Evolutionary conservation across 2,797 vertebrate genomes (phyloP), one percentile per base, ranked within the genome.

Genomic region (Menidia menidia): DNA sequence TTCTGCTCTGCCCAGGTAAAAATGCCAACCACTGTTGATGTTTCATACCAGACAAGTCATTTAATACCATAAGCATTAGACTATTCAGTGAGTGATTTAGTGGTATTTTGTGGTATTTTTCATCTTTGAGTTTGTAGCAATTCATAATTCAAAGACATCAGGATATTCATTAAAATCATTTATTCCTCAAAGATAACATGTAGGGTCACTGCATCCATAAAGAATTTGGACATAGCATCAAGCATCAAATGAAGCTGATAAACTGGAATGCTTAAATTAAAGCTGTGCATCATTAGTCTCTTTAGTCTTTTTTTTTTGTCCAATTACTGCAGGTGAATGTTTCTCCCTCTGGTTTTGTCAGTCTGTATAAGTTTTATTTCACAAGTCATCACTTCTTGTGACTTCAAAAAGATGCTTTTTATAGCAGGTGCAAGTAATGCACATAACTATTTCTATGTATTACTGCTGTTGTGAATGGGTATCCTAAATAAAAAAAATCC

Each of bases 81-180:
- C 39, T 30, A 45, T 66, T 57, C 45, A 47, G 56, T 30, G 45
- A 52, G 59, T 55, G 33, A 42, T 74, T 69, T 53, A 64, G 25
- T 2, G 25, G 25, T 25, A 25, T 25, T 25, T 42, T 63, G 19
- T 30, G 25, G 8, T 47, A 42, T 25, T 25, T 25, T 44, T 30
- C 33, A 25, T 44, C 47, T 54, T 48, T 52, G 32, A 6, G 25
- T 64, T 65, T 41, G 61, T 51, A 14, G 13, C 4, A 32, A 25
- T 25, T 25, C 62, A 39, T 10, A 39, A 39, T 39, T 51, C 59
- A 16, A 39, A 78, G 75, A 65, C 52, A 10, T 68, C 58, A 18
- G 11, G 44, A 82, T 68, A 39, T 78, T 52, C 19, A 68, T 75
- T 56, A 7, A 53, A 54, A 54, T 68, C 59, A 80, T n/a, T 69